phyloP scores from a whole-genome alignment of 2,113 vertebrate genomes.

The Meles meles region DNA sequence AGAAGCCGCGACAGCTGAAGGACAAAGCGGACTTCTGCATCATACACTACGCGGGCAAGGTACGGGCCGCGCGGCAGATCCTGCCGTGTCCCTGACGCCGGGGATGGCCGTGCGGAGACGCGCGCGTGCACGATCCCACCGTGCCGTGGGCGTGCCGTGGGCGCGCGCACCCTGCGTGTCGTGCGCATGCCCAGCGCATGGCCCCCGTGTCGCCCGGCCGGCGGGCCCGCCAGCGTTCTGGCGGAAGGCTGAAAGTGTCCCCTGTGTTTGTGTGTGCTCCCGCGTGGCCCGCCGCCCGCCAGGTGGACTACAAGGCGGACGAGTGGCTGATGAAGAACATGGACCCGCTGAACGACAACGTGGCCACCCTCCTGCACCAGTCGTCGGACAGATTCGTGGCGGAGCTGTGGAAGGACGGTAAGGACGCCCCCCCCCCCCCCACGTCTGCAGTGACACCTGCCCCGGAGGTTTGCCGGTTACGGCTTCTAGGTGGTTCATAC shows the following conservation, averaged over 20 bases:
- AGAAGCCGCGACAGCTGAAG: conserved; percentile 95
- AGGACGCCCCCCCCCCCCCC: conserved; percentile 46
- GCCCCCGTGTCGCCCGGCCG: background rate
- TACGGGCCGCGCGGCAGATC: conserved; percentile 66
- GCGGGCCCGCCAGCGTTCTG: background rate
- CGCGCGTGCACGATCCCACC: background rate
- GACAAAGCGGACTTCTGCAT: conserved; percentile 99
- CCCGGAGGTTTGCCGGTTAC: background rate
- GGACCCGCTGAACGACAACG: conserved; percentile 98
- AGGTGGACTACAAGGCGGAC: conserved; percentile 99
- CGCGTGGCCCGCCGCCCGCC: background rate
- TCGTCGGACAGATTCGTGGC: conserved; percentile 96
- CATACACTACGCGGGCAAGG: conserved; percentile 97
- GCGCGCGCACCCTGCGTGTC: no score
- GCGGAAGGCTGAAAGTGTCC: background rate
- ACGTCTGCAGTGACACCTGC: background rate
- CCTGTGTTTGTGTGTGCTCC: background rate
- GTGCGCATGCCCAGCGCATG: no score
- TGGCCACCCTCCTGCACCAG: conserved; percentile 96
- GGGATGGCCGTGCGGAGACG: background rate
- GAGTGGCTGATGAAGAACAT: conserved; percentile 99
- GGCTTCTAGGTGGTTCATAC: background rate
- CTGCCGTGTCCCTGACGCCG: background rate
- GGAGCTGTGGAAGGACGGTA: conserved; percentile 99
- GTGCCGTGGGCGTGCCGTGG: background rate